Evolutionary conservation across 2,888 invertebrate species (phyloP), one percentile per base, ranked within the genome.

Genomic region (Phyllotreta cruciferae): DNA sequence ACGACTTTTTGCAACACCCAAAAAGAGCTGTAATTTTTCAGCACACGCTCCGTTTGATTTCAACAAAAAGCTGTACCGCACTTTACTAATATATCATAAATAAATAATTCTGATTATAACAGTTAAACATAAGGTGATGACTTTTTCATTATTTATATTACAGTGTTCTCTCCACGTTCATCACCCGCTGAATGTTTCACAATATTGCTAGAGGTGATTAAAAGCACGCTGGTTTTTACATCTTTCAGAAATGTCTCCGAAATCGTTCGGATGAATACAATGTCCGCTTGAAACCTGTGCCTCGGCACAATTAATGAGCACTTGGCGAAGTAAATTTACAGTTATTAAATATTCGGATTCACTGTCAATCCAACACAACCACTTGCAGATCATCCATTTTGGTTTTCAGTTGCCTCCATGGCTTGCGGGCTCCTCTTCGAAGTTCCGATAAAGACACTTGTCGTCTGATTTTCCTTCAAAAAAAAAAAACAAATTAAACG

Each of bases 351-450:
- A 47, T 63, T 56, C 64, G 60, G 47, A 60, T 64, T 72, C 74
- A 81, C 78, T 82, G 87, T 90, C 89, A 90, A 87, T 90, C 90
- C 79, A 90, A 85, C 83, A 90, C 89, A 76, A 90, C 89, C 83
- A 88, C 87, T 80, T 86, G 85, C 80, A 86, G 85, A 74, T 84
- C 84, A 71, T 83, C 80, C 60, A 74, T 70, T 79, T 83, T 82
- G 62, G 77, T 75, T 73, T 80, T 79, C 70, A 89, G 81, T 79
- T 85, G 85, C 76, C 90, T 85, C 89, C 92, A 93, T 8, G 94
- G 94, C 78, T 93, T 93, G 69, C 94, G 88, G 45, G 94, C 94
- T 67, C 92, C 91, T 77, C 93, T 86, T 76, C 93, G 86, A 76
- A 94, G 83, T 79, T 94, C 94, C 70, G 87, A 85, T 74, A 89